These are phyloP conservation scores for Cladorhizidae sp. DNA, from an alignment of 37 sponge, comb jelly and placozoan species.

Conservation along the genomic window DNA sequence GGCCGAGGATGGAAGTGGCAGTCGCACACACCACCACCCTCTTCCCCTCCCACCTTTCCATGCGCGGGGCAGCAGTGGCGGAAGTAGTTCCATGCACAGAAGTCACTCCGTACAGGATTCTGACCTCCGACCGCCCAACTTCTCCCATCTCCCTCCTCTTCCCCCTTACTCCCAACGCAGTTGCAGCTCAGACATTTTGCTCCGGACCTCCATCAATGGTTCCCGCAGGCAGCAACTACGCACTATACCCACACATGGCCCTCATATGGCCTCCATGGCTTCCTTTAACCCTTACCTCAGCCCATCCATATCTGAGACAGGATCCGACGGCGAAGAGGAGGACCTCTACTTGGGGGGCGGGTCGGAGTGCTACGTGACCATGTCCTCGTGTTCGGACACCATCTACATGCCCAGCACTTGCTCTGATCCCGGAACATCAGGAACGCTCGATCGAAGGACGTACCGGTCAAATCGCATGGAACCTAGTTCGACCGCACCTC, in stretches of 20 bases:
- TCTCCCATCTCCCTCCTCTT: slow-evolving; percentile 22
- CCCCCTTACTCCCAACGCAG: slow-evolving; percentile 55
- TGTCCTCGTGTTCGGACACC: slow-evolving; percentile 22
- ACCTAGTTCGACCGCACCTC: not conserved
- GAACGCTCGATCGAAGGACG: not conserved
- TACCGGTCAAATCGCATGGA: not conserved
- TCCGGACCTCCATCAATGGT: not conserved
- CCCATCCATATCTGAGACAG: slow-evolving; percentile 40
- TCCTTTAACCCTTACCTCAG: slow-evolving; percentile 26
- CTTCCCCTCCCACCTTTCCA: slow-evolving; percentile 26
- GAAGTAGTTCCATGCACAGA: slow-evolving; percentile 1
- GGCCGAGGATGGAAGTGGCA: not conserved
- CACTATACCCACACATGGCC: slow-evolving; percentile 12
- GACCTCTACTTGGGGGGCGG: slow-evolving; percentile 41
- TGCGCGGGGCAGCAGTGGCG: not conserved
- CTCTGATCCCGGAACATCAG: slow-evolving; percentile 10
- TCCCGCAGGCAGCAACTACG: not conserved
- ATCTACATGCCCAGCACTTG: slow-evolving; percentile 9
- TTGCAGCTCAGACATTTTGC: slow-evolving; percentile 26
- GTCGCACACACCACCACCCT: not conserved
- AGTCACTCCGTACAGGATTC: slow-evolving; percentile 24
- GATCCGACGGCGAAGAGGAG: slow-evolving; percentile 15
- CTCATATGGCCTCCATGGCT: slow-evolving; percentile 26
- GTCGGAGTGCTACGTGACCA: slow-evolving; percentile 55
- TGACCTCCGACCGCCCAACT: not conserved